Conservation (phyloP, 2,113 vertebrate genomes). For the Poeciliopsis retropinna region DNA sequence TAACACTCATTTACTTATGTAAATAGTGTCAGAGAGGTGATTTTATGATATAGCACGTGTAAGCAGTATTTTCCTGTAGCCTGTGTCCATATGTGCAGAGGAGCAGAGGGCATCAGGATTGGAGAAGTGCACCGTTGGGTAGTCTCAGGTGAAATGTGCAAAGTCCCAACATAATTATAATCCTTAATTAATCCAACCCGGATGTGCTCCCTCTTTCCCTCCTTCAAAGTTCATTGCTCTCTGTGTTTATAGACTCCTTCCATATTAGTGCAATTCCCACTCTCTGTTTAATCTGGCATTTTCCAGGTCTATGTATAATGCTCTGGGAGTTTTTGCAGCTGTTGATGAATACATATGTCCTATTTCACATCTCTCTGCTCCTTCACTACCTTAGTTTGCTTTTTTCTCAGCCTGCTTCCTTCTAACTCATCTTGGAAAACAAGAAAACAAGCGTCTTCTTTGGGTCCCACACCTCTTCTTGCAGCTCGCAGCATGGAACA, state of each 20-base stretch:
- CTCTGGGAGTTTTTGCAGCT: constrained; percentile 62
- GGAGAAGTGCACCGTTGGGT: constrained; percentile 54
- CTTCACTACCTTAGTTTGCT: constrained; percentile 13
- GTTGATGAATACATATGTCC: constrained; percentile 67
- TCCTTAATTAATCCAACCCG: constrained; percentile 79
- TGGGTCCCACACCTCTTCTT: constrained; percentile 67
- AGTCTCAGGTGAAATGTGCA: constrained; percentile 73
- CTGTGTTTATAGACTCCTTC: constrained; percentile 65
- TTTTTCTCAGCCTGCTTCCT: constrained; percentile 40
- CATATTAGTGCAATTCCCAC: constrained; percentile 43
- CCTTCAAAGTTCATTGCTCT: constrained; percentile 56
- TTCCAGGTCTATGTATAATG: constrained; percentile 53
- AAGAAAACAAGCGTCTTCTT: constrained; percentile 77
- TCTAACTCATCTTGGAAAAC: constrained; percentile 61
- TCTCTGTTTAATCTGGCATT: constrained; percentile 64
- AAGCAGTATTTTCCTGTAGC: constrained; percentile 64
- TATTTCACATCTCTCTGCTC: constrained; percentile 63
- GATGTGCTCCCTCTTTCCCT: constrained; percentile 51
- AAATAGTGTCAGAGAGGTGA: constrained; percentile 46
- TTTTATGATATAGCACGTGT: constrained; percentile 39
- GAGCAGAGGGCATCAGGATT: constrained; percentile 60
- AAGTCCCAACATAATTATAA: constrained; percentile 79
- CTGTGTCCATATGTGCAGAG: constrained; percentile 62
- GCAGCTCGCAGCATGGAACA: constrained; percentile 53
- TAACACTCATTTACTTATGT: constrained; percentile 41